Percentiles rank a stretch among this genome's conserved stretches.
Evolutionary conservation across 2,113 vertebrate genomes (phyloP).

Genomic region (Lampris megalopsis): DNA sequence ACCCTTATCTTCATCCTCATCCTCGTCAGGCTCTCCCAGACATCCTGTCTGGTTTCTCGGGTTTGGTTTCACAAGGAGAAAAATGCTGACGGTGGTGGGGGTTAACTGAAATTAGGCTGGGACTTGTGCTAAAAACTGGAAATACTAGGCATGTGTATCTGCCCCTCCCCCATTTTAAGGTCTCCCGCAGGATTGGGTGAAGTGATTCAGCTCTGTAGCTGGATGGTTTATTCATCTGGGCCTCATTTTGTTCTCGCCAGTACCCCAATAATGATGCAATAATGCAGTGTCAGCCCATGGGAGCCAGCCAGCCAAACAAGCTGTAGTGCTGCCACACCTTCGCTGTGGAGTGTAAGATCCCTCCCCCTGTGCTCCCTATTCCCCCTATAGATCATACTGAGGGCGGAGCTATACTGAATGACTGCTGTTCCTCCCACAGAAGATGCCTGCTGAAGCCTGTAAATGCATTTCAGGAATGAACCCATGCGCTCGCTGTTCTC

Average conservation of each 20-base stretch:
- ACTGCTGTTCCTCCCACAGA: not conserved
- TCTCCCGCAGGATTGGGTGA: not conserved
- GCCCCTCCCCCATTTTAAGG: not conserved
- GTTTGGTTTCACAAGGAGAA: not conserved
- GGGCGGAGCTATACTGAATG: slow-evolving; percentile 33
- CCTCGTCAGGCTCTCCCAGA: not conserved
- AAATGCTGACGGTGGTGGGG: not conserved
- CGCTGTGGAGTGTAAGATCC: slow-evolving; percentile 6
- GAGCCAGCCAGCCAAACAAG: slow-evolving; percentile 46
- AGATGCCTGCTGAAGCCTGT: slow-evolving; percentile 16
- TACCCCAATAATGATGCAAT: slow-evolving; percentile 54
- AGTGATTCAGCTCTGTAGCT: slow-evolving; percentile 6
- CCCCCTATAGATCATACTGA: not conserved
- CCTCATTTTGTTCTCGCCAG: not conserved
- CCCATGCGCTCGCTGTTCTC: not conserved
- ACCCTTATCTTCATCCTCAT: too few species aligned
- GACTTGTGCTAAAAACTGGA: slow-evolving; percentile 22
- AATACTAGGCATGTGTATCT: slow-evolving; percentile 24
- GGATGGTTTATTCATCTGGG: not conserved
- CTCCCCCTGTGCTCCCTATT: slow-evolving; percentile 19
- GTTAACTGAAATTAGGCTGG: not conserved
- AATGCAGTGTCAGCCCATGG: slow-evolving; percentile 51
- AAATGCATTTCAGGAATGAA: not conserved
- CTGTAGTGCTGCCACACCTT: slow-evolving; percentile 36
- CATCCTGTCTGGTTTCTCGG: not conserved